These are phyloP conservation scores for Drosophila paramelanica DNA, from an alignment of 2,888 invertebrate genomes.

Conservation along the genomic window DNA sequence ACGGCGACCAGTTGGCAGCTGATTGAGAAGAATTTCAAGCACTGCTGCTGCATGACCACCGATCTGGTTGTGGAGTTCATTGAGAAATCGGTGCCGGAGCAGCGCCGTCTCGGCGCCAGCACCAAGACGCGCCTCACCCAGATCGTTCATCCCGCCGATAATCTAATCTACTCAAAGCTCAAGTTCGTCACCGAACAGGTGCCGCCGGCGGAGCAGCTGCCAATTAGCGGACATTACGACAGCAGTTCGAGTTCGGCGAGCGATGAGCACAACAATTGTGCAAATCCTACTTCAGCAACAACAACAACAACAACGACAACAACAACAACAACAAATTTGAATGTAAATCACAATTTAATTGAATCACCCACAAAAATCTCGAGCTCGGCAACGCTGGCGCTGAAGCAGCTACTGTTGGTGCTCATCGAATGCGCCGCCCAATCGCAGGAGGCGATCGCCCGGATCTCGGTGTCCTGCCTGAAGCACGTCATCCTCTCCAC, in stretches of 20 bases:
- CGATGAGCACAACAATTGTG: constrained; percentile 37
- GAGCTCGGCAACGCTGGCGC: constrained; percentile 90
- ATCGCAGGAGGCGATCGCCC: constrained; percentile 94
- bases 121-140: constrained; percentile 81
- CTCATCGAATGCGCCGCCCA: constrained; percentile 96
- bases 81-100: constrained; percentile 87
- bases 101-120: constrained; percentile 63
- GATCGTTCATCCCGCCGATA: constrained; percentile 84
- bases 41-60: constrained; percentile 96
- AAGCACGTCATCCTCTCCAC: constrained; percentile 93
- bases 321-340: constrained; percentile 41
- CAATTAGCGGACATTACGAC: constrained; percentile 53
- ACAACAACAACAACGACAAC: constrained; percentile 1
- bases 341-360: constrained; percentile 71
- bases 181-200: constrained; percentile 83
- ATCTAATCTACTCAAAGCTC: constrained; percentile 83
- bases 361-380: constrained; percentile 86
- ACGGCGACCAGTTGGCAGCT: constrained; percentile 90
- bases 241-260: constrained; percentile 52
- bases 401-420: constrained; percentile 93
- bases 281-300: not conserved
- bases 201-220: constrained; percentile 33
- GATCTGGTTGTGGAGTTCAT: constrained; percentile 95
- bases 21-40: constrained; percentile 95
- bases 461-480: constrained; percentile 96